Conservation (phyloP, 2,888 invertebrate species). For the Herminia tarsipennalis region DNA sequence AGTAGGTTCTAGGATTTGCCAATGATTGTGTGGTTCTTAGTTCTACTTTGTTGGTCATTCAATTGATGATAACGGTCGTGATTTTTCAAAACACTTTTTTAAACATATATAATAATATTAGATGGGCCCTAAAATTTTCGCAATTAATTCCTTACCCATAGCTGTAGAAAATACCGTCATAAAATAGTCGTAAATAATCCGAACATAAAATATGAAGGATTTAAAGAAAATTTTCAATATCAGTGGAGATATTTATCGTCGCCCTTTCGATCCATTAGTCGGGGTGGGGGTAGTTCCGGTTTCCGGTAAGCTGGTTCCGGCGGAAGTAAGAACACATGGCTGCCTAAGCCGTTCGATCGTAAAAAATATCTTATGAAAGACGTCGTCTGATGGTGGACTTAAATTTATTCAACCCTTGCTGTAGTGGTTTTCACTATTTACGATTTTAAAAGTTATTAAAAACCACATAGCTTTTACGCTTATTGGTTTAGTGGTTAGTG, state of each 20-base stretch:
- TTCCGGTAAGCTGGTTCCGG: conserved; percentile 51
- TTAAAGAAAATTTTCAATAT: conserved; percentile 44
- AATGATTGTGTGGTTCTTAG: too few relatives aligned
- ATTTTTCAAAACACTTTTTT: too few relatives aligned
- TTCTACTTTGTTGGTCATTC: too few relatives aligned
- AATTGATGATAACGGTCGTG: too few relatives aligned
- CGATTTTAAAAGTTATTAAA: conserved; percentile 3
- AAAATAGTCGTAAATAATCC: conserved; percentile 29
- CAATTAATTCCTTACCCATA: not conserved
- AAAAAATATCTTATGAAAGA: conserved; percentile 38
- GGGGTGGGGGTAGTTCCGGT: conserved; percentile 53
- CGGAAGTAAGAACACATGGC: conserved; percentile 47
- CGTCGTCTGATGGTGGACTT: conserved; percentile 23
- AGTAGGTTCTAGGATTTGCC: too few relatives aligned
- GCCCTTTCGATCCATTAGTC: conserved; percentile 61
- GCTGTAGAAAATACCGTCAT: conserved; percentile 21
- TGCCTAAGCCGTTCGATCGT: conserved; percentile 31
- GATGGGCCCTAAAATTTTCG: too few relatives aligned
- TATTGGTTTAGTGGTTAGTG: too few relatives aligned
- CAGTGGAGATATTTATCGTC: conserved; percentile 48
- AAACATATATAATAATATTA: too few relatives aligned
- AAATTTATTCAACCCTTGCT: conserved; percentile 37
- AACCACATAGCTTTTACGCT: too few relatives aligned
- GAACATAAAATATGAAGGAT: conserved; percentile 32
- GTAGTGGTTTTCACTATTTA: conserved; percentile 12